Conservation (phyloP, 2,888 invertebrate genomes). For the Abrostola tripartita region DNA sequence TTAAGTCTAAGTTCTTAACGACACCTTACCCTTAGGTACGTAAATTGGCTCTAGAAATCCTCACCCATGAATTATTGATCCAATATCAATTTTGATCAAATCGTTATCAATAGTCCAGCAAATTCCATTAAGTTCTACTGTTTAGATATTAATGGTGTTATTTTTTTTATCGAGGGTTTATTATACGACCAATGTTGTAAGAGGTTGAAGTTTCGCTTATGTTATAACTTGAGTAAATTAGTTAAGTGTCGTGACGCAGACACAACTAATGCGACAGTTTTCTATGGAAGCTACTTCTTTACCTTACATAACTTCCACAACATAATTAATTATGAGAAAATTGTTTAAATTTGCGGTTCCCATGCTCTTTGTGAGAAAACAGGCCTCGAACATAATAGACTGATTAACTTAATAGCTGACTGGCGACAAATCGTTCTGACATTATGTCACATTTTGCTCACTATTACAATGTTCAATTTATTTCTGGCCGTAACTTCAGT, state of each 20-base stretch:
- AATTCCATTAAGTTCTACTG: too few relatives aligned
- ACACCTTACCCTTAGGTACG: too few relatives aligned
- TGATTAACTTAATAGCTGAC: conserved; percentile 18
- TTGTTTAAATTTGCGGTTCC: neutral
- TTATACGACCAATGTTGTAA: too few relatives aligned
- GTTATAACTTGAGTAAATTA: too few relatives aligned
- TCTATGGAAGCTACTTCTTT: neutral
- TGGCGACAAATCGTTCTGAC: conserved; percentile 23
- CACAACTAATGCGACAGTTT: neutral
- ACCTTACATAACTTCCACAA: neutral
- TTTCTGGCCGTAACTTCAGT: conserved; percentile 40
- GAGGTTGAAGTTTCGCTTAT: too few relatives aligned
- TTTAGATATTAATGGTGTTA: too few relatives aligned
- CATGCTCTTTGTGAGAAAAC: conserved; percentile 8
- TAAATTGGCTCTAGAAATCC: too few relatives aligned
- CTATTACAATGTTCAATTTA: conserved; percentile 27
- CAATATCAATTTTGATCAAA: too few relatives aligned
- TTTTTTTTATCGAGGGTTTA: too few relatives aligned
- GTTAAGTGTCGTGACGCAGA: neutral
- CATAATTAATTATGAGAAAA: conserved; percentile 1
- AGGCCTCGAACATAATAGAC: conserved; percentile 27
- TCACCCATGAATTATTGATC: too few relatives aligned
- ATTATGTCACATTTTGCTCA: conserved; percentile 22
- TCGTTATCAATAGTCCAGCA: too few relatives aligned
- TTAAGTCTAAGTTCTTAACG: too few relatives aligned